A percentile compares a stretch with the other conserved stretches of the same genome.
Evolutionary conservation across 23 tunicate genomes (phyloP).

Genomic region (Trididemnum clinides): DNA sequence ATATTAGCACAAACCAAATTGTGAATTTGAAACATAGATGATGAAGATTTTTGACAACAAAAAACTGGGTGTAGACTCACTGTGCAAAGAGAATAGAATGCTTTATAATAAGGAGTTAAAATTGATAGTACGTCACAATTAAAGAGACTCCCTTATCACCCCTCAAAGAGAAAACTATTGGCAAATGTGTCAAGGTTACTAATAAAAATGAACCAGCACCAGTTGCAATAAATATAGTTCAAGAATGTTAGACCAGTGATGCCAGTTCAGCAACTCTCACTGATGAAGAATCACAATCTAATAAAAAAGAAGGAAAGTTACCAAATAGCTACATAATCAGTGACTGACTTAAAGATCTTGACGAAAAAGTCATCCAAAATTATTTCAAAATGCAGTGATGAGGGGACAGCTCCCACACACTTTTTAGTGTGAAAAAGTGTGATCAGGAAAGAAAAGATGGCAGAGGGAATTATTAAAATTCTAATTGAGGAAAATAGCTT

Average conservation of each 20-base stretch:
- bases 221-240: background rate
- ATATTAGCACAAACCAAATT: background rate
- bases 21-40: too few relatives aligned
- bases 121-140: background rate
- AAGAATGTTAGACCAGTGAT: background rate
- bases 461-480: background rate
- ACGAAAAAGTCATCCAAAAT: too few relatives aligned
- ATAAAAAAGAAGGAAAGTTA: background rate
- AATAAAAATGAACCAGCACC: background rate
- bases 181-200: background rate
- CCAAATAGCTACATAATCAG: background rate
- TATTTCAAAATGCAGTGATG: background rate
- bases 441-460: background rate
- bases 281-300: background rate
- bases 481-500: background rate
- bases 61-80: too few relatives aligned
- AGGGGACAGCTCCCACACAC: too few relatives aligned
- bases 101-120: too few relatives aligned
- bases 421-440: too few relatives aligned
- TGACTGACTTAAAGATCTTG: background rate
- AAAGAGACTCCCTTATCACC: background rate
- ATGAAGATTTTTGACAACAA: too few relatives aligned
- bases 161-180: background rate
- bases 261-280: background rate
- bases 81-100: too few relatives aligned